Percentiles rank a stretch among this genome's conserved stretches.
Evolutionary conservation across 2,113 vertebrate species (phyloP).

Genomic region (Vidua chalybeata): DNA sequence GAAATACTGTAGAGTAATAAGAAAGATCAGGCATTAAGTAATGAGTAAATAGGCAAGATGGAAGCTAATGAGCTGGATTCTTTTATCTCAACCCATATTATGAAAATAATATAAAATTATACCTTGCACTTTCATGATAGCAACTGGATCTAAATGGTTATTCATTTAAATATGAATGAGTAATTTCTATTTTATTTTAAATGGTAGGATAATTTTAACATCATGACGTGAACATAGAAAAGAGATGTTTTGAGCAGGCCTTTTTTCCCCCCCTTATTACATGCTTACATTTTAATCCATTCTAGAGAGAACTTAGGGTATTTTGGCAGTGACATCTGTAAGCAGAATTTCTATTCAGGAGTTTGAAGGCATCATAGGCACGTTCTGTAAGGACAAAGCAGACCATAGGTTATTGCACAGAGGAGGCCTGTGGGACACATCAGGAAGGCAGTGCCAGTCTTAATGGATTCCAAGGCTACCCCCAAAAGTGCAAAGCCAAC

Average conservation of each 20-base stretch:
- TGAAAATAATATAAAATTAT: constrained; percentile 83
- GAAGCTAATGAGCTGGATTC: constrained; percentile 77
- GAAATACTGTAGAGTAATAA: constrained; percentile 72
- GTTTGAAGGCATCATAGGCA: not conserved
- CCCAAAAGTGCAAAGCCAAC: not conserved
- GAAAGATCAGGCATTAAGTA: constrained; percentile 73
- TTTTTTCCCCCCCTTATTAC: not conserved
- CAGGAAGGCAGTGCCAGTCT: not conserved
- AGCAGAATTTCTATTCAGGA: not conserved
- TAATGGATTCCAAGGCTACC: not conserved
- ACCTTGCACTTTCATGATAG: constrained; percentile 74
- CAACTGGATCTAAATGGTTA: constrained; percentile 72
- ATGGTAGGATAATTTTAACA: constrained; percentile 70
- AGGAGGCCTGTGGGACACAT: not conserved
- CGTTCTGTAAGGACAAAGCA: not conserved
- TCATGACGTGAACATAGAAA: constrained; percentile 29
- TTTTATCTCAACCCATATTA: constrained; percentile 81
- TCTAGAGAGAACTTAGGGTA: not conserved
- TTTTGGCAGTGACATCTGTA: constrained; percentile 10
- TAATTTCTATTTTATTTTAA: constrained; percentile 67
- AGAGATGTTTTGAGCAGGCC: constrained; percentile 37
- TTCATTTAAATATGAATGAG: constrained; percentile 82
- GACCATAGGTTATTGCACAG: not conserved
- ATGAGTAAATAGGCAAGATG: constrained; percentile 77
- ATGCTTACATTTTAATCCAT: constrained; percentile 10